phyloP scores from a whole-genome alignment of 1,140 invertebrate species.

The Caerostris darwini region DNA sequence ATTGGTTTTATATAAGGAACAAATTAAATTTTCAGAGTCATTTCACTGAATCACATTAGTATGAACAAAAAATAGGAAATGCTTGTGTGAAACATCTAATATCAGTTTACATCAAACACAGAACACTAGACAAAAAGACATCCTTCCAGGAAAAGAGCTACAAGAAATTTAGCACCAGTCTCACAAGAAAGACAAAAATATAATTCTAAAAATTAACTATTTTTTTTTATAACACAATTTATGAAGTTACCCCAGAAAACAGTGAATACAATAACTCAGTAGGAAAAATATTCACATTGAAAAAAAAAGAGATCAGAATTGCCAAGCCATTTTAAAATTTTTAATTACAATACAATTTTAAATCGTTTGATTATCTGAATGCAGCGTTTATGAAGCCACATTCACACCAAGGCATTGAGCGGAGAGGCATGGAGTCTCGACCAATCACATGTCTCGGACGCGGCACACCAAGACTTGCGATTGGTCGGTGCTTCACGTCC shows the following conservation, averaged over 20 bases:
- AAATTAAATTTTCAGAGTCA: no score
- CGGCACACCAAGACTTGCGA: no score
- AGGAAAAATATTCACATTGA: not conserved
- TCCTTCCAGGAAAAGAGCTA: constrained; percentile 75
- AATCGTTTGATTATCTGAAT: not conserved
- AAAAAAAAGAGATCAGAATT: not conserved
- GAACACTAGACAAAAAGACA: constrained; percentile 70
- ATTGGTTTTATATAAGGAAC: no score
- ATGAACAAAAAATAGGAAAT: not conserved
- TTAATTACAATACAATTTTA: not conserved
- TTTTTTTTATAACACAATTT: not conserved
- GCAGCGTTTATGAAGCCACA: constrained; percentile 10
- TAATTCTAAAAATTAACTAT: not conserved
- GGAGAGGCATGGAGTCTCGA: no score
- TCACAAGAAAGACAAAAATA: constrained; percentile 21
- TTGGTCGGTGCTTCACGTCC: no score
- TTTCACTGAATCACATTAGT: no score
- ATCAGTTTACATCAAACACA: constrained; percentile 74
- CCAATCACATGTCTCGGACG: no score
- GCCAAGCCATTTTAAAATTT: not conserved
- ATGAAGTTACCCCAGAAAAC: not conserved
- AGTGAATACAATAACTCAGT: not conserved
- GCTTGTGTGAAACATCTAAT: constrained; percentile 43
- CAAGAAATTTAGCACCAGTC: constrained; percentile 76
- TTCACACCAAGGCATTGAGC: no score